Percentiles rank a stretch among this genome's conserved stretches.
These are phyloP conservation scores for Calephelis virginiensis DNA, from an alignment of 1,140 invertebrate genomes.

Conservation along the genomic window DNA sequence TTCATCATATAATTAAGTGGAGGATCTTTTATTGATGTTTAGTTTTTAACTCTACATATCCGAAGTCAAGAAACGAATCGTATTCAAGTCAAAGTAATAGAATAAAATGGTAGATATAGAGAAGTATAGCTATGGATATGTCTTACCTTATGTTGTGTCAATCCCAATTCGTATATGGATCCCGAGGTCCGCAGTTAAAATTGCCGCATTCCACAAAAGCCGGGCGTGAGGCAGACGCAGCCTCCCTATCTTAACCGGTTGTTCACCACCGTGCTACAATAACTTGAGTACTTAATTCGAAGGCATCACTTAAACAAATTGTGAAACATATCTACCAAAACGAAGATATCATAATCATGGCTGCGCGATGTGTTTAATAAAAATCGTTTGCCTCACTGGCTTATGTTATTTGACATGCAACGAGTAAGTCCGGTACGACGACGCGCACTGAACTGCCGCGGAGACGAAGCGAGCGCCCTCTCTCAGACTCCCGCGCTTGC, in stretches of 20 bases:
- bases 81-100: no score
- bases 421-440: constrained; percentile 40
- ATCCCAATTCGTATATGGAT: constrained; percentile 63
- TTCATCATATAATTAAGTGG: no score
- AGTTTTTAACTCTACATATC: no score
- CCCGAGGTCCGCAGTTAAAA: constrained; percentile 73
- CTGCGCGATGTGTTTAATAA: constrained; percentile 49
- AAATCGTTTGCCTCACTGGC: constrained; percentile 44
- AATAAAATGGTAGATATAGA: no score
- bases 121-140: not conserved
- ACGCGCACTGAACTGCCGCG: constrained; percentile 59
- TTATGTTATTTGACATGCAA: constrained; percentile 32
- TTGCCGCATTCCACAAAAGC: constrained; percentile 74
- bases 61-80: no score
- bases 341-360: constrained; percentile 44
- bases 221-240: constrained; percentile 68
- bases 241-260: constrained; percentile 72
- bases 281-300: constrained; percentile 31
- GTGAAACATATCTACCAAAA: constrained; percentile 44
- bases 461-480: constrained; percentile 59
- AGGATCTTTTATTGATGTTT: no score
- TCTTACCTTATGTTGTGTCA: constrained; percentile 53
- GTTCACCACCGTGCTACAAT: constrained; percentile 47
- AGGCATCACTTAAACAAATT: constrained; percentile 66
- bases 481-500: constrained; percentile 45